These are phyloP conservation scores for Chymomyza caudatula DNA, from an alignment of 2,888 invertebrate genomes.

Conservation along the genomic window DNA sequence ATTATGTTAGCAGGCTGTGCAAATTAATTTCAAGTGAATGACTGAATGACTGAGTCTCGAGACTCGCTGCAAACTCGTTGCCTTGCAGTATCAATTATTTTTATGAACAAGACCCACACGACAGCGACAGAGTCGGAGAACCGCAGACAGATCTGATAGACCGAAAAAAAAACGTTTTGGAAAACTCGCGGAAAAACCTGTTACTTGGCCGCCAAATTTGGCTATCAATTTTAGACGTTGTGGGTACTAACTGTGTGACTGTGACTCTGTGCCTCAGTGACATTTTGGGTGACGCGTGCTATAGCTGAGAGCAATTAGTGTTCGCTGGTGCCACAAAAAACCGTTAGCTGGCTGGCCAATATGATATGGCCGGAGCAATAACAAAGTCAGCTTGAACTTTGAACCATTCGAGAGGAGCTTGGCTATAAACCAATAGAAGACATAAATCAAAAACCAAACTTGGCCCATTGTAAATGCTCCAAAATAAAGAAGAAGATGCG, in stretches of 20 bases:
- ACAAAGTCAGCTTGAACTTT: slow-evolving; percentile 45
- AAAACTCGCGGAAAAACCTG: slow-evolving; percentile 32
- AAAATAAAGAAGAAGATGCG: slow-evolving; percentile 42
- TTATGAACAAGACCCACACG: slow-evolving; percentile 48
- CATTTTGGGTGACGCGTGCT: slow-evolving; percentile 41
- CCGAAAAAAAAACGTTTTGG: neutral
- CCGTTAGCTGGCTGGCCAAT: neutral
- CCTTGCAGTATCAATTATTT: slow-evolving; percentile 50
- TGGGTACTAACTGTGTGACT: neutral
- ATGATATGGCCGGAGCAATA: neutral
- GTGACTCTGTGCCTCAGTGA: slow-evolving; percentile 30
- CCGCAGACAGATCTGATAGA: slow-evolving; percentile 1
- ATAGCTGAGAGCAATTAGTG: slow-evolving; percentile 52
- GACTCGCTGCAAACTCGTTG: slow-evolving; percentile 5
- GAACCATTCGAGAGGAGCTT: slow-evolving; percentile 30
- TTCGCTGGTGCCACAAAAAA: slow-evolving; percentile 12
- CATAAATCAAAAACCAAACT: slow-evolving; percentile 51
- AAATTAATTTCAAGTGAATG: slow-evolving; percentile 65
- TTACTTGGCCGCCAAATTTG: slow-evolving; percentile 54
- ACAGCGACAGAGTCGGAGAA: slow-evolving; percentile 7
- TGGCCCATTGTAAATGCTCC: slow-evolving; percentile 42
- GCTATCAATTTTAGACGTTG: slow-evolving; percentile 51
- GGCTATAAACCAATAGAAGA: slow-evolving; percentile 24
- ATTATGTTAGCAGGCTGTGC: slow-evolving; percentile 63
- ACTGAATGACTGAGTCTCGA: slow-evolving; percentile 17